These are phyloP conservation scores for Myotis lucifugus DNA, from an alignment of 2,113 vertebrate genomes.

Conservation along the genomic window DNA sequence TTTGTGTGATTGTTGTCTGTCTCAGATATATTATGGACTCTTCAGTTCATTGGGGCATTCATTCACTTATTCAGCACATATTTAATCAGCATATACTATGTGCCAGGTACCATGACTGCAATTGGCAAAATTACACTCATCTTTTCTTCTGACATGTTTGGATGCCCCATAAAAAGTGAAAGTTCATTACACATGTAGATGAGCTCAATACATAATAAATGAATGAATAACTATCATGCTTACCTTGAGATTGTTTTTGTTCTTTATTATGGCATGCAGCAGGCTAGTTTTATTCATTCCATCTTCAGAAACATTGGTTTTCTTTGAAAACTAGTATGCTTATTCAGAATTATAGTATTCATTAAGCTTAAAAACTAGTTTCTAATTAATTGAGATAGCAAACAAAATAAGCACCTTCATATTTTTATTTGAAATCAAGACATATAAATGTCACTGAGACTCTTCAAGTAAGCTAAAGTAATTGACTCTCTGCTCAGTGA, in stretches of 20 bases:
- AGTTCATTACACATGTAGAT: background rate
- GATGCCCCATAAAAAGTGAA: background rate
- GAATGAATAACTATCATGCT: conserved; percentile 26
- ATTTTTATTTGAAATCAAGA: conserved; percentile 68
- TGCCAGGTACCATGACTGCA: background rate
- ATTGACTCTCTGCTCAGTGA: conserved; percentile 55
- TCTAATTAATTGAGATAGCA: conserved; percentile 47
- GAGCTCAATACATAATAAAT: conserved; percentile 41
- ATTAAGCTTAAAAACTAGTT: conserved; percentile 33
- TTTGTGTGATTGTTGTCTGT: background rate
- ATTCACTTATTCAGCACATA: background rate
- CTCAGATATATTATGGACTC: background rate
- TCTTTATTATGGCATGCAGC: conserved; percentile 4
- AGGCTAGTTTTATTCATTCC: background rate
- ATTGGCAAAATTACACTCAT: conserved; percentile 6
- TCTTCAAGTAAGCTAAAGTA: conserved; percentile 70
- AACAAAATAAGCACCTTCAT: conserved; percentile 65
- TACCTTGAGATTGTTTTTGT: conserved; percentile 3
- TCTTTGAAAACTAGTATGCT: background rate
- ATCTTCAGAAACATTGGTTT: conserved; percentile 48
- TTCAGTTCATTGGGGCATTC: background rate
- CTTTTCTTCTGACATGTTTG: background rate
- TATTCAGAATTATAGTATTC: conserved; percentile 25
- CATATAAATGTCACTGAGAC: conserved; percentile 59
- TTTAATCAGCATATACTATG: conserved; percentile 32